A percentile compares a stretch with the other conserved stretches of the same genome.
These are phyloP conservation scores for Colostygia pectinataria DNA, from an alignment of 2,888 invertebrate genomes.

Conservation along the genomic window DNA sequence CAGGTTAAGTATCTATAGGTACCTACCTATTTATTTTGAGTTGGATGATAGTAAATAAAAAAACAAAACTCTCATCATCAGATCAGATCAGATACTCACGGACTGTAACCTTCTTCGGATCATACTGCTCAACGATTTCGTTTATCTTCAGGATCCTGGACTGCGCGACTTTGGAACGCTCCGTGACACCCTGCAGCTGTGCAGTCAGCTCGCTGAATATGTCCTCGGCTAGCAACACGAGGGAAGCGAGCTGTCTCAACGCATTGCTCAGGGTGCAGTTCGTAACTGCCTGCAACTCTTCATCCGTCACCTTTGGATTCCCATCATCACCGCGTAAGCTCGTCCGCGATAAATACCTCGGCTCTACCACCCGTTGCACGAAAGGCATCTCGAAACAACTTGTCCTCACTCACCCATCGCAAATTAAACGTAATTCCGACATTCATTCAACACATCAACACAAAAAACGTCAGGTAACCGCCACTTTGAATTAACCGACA, in stretches of 20 bases:
- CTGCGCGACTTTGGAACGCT: slow-evolving; percentile 88
- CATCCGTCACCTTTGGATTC: slow-evolving; percentile 84
- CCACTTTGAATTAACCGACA: slow-evolving; percentile 83
- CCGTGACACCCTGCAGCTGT: slow-evolving; percentile 88
- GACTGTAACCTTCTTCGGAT: slow-evolving; percentile 96
- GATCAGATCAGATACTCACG: too few species aligned
- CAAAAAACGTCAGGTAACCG: slow-evolving; percentile 83
- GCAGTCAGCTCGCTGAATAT: slow-evolving; percentile 92
- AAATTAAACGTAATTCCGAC: slow-evolving; percentile 76
- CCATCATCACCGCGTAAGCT: slow-evolving; percentile 84
- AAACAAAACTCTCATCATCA: too few species aligned
- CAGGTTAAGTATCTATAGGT: not conserved
- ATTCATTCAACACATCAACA: slow-evolving; percentile 79
- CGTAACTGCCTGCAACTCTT: slow-evolving; percentile 93
- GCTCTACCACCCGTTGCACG: slow-evolving; percentile 92
- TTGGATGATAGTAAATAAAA: not conserved
- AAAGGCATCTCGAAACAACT: slow-evolving; percentile 89
- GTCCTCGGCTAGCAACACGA: slow-evolving; percentile 92
- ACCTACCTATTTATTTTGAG: not conserved
- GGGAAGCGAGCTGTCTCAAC: slow-evolving; percentile 91
- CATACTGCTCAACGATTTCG: slow-evolving; percentile 87
- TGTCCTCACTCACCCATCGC: slow-evolving; percentile 75
- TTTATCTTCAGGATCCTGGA: slow-evolving; percentile 87
- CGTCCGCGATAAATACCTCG: slow-evolving; percentile 89
- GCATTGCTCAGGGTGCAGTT: slow-evolving; percentile 94